Evolutionary conservation across 2,113 vertebrate genomes (phyloP), one percentile per base, ranked within the genome.

Genomic region (Butastur rufipennis): DNA sequence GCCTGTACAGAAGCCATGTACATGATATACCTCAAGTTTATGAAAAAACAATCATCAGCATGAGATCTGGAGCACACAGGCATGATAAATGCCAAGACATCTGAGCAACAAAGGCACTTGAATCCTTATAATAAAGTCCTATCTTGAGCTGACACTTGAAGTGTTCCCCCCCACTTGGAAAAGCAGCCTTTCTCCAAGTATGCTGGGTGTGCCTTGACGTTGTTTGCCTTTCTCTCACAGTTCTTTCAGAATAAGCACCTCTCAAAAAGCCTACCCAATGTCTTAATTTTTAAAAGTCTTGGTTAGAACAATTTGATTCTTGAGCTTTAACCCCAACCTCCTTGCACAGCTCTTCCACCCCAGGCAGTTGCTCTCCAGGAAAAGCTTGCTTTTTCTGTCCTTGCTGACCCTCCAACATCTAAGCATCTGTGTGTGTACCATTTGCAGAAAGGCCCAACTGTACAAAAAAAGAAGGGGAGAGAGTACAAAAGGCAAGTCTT

Each of bases 141-240:
- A 29, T 20, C n/a, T 65, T 36, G 31, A 86, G 88, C 58, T 63
- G 90, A 63, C 48, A 67, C 63, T 38, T 23, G 52, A 72, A 58
- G 38, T 11, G 20, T 15, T 74, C 7, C 18, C 15, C 15, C 9
- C 6, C 1, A 1, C n/a, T 9, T 1, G n/a, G 63, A 73, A 42
- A 50, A 50, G 38, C 36, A 78, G 55, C 83, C 2, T 1, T 15
- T 53, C 67, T 32, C 0, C 0, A 1, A 68, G 31, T 7, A 50
- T 0, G 1, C 48, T 6, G 91, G 18, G 20, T 62, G 71, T 26
- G 61, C 47, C 80, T 43, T 0, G 0, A 48, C 6, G 1, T 9
- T 10, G 52, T 59, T 47, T 93, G 81, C 72, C n/a, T 84, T 52
- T 59, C 58, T 21, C 47, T 52, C 58, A 62, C 27, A 83, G 63